Conservation (phyloP, 2,113 vertebrate species). For the Sander lucioperca region DNA sequence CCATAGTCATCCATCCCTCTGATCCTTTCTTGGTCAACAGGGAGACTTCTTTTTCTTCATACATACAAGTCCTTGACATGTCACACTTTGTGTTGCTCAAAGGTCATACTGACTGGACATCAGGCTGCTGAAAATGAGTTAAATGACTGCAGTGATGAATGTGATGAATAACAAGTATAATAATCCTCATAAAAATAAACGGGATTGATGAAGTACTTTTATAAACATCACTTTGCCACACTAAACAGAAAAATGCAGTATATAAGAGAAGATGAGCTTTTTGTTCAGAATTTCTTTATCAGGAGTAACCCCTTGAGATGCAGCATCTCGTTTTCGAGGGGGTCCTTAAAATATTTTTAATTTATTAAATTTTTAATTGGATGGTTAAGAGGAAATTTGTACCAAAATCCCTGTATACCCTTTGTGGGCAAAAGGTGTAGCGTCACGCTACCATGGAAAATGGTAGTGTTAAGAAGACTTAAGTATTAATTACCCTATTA, state of each 20-base stretch:
- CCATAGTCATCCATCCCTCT: conserved; percentile 69
- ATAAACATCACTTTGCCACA: conserved; percentile 21
- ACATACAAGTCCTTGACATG: conserved; percentile 59
- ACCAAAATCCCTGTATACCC: conserved; percentile 68
- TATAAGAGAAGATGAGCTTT: conserved; percentile 47
- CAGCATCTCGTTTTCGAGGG: too few species aligned
- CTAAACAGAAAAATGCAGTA: conserved; percentile 30
- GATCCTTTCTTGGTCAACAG: conserved; percentile 49
- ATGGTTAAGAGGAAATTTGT: conserved; percentile 69
- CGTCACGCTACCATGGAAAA: conserved; percentile 59
- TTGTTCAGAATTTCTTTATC: too few species aligned
- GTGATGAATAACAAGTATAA: background rate
- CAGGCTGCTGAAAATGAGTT: conserved; percentile 10
- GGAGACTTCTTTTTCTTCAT: conserved; percentile 26
- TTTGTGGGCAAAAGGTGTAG: conserved; percentile 69
- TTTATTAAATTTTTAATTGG: conserved; percentile 52
- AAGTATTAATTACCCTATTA: conserved; percentile 81
- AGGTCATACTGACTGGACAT: conserved; percentile 51
- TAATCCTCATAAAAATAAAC: conserved; percentile 11
- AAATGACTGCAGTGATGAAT: conserved; percentile 1
- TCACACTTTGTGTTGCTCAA: conserved; percentile 42
- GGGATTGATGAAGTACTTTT: background rate
- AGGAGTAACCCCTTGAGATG: too few species aligned
- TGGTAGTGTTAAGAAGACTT: conserved; percentile 75
- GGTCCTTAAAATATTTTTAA: too few species aligned